Percentiles rank a stretch among this genome's conserved stretches.
Conservation (phyloP, 2,113 vertebrate species). For the Mandrillus leucophaeus region DNA sequence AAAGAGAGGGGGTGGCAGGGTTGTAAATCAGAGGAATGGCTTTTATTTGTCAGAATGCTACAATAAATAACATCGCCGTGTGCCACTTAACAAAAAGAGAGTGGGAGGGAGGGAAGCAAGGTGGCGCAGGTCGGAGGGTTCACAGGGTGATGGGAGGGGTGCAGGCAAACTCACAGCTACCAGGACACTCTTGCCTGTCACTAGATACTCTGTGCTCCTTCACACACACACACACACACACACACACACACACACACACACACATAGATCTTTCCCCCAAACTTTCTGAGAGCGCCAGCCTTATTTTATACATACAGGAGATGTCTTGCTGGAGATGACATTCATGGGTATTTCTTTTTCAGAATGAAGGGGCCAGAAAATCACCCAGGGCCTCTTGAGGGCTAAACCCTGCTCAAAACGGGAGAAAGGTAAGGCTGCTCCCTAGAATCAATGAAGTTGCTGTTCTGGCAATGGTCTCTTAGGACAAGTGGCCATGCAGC, state of each 20-base stretch:
- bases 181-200: not conserved
- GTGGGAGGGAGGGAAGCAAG: constrained; percentile 42
- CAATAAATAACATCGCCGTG: constrained; percentile 51
- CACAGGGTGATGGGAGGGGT: not conserved
- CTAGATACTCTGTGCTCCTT: not conserved
- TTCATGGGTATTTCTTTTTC: not conserved
- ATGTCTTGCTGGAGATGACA: not conserved
- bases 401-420: not conserved
- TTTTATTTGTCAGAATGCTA: constrained; percentile 62
- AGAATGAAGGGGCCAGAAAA: not conserved
- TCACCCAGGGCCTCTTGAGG: not conserved
- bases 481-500: not conserved
- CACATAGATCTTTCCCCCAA: not conserved
- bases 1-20: constrained; percentile 20
- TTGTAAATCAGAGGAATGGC: constrained; percentile 63
- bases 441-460: not conserved
- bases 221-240: not conserved
- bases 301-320: not conserved
- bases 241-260: not conserved
- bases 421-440: not conserved
- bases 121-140: not conserved
- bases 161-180: not conserved
- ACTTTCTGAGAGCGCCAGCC: not conserved
- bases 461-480: not conserved
- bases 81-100: constrained; percentile 63